Conservation (phyloP, 2,888 invertebrate species). For the Pogonocherus hispidulus region DNA sequence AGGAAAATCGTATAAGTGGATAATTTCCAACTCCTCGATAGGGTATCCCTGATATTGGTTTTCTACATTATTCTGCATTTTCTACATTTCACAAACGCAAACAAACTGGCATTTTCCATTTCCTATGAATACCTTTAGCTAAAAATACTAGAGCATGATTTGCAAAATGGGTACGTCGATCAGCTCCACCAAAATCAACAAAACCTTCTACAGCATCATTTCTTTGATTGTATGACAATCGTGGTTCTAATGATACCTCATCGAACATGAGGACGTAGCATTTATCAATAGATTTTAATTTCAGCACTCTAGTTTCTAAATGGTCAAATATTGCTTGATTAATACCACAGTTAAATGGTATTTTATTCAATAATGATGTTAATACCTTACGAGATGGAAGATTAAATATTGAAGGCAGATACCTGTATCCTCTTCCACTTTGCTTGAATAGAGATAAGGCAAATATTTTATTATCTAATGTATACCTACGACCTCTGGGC, state of each 20-base stretch:
- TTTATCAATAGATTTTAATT: neutral
- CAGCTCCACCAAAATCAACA: neutral
- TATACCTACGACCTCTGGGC: constrained; percentile 44
- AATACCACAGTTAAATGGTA: constrained; percentile 42
- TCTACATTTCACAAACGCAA: neutral
- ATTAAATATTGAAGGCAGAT: constrained; percentile 42
- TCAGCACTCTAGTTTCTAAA: constrained; percentile 28
- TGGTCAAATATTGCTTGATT: constrained; percentile 40
- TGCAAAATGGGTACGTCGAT: constrained; percentile 1
- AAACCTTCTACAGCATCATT: constrained; percentile 1
- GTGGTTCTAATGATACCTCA: neutral
- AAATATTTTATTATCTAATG: constrained; percentile 47
- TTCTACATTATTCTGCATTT: constrained; percentile 19
- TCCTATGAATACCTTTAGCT: neutral
- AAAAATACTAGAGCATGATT: constrained; percentile 7
- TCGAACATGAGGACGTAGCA: neutral
- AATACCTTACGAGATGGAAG: constrained; percentile 46
- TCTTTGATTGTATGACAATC: neutral
- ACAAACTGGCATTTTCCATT: constrained; percentile 6
- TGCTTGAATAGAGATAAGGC: constrained; percentile 44
- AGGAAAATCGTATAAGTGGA: constrained; percentile 37
- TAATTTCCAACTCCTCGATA: constrained; percentile 27
- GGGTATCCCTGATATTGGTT: constrained; percentile 23
- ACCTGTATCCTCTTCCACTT: constrained; percentile 39
- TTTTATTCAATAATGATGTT: constrained; percentile 30